Evolutionary conservation across 2,113 vertebrate genomes (phyloP), one percentile per base, ranked within the genome.

Genomic region (Lepus timidus): DNA sequence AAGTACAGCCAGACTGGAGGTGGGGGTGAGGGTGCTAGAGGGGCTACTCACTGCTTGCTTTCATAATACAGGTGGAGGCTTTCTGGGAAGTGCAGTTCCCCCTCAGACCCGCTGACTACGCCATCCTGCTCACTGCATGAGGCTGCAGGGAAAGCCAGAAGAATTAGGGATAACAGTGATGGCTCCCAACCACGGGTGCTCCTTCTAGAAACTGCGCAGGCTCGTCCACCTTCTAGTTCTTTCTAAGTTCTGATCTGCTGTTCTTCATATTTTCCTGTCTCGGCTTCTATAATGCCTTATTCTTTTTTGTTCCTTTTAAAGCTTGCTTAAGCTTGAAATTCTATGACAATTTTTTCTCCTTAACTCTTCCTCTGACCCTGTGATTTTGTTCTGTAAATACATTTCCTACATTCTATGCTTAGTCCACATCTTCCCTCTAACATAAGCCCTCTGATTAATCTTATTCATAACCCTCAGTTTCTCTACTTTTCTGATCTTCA

Each of bases 11-110:
- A 85, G 61, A 58, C 33, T 9, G 1, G 78, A 92, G 85, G 52
- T 36, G 51, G 51, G 36, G 10, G 65, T 20, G 62, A 75, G 20
- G 39, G 1, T 4, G 19, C 10, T 7, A 52, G 55, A 39, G 29
- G 14, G 36, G 76, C 74, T 97, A 94, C 99, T 99, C 97, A 99
- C 98, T 99, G 98, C 16, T 98, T 98, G 95, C 98, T 98, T 83
- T 97, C 96, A 90, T 98, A 99, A 96, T 95, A 97, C 70, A 96
- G 94, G 1, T 85, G 91, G 9, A 96, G 92, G 83, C 73, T 96
- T 92, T 94, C 97, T 82, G 99, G 99, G 94, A 99, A 99, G 96
- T 68, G 85, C 83, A 99, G 97, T n/a, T 98, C 31, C 76, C 99
- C 98, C 76, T 98, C 97, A 6, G 19, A 93, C 49, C 64, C 92